phyloP scores from a whole-genome alignment of 2,888 invertebrate species.

The Eurytoma adleriae region DNA sequence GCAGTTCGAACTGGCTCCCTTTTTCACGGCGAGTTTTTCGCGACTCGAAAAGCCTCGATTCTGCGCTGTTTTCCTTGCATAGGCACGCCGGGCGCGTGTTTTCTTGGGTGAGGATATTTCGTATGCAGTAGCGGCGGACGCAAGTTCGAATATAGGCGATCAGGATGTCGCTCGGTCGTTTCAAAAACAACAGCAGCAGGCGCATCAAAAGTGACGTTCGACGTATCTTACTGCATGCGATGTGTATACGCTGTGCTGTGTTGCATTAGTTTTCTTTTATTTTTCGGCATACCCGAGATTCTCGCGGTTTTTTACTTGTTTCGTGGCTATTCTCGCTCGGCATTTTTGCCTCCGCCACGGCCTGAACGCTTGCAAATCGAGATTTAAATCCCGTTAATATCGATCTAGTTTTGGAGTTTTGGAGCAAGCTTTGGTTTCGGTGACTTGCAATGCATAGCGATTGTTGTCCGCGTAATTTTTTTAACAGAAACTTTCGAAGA shows the following conservation, averaged over 20 bases:
- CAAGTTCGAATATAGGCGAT: conserved; percentile 44
- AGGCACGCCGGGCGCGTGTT: too few relatives aligned
- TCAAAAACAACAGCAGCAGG: conserved; percentile 50
- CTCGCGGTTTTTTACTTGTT: neutral
- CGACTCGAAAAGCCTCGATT: neutral
- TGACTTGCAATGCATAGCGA: too few relatives aligned
- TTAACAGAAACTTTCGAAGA: too few relatives aligned
- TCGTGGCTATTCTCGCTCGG: neutral
- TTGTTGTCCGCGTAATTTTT: too few relatives aligned
- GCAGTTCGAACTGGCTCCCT: too few relatives aligned
- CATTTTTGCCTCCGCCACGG: neutral
- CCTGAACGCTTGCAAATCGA: neutral
- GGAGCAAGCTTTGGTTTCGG: too few relatives aligned
- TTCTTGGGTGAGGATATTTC: too few relatives aligned
- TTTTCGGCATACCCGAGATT: neutral
- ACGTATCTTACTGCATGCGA: conserved; percentile 33
- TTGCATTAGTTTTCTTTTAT: neutral
- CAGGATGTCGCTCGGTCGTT: conserved; percentile 56
- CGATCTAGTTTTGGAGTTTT: too few relatives aligned
- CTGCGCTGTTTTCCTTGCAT: neutral
- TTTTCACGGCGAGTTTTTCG: neutral
- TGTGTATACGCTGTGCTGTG: neutral
- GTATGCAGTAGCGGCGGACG: conserved; percentile 21
- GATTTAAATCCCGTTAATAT: too few relatives aligned
- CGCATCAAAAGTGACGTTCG: conserved; percentile 56